Evolutionary conservation across 2,797 vertebrate genomes (phyloP).

Genomic region (Coregonus suidteri): DNA sequence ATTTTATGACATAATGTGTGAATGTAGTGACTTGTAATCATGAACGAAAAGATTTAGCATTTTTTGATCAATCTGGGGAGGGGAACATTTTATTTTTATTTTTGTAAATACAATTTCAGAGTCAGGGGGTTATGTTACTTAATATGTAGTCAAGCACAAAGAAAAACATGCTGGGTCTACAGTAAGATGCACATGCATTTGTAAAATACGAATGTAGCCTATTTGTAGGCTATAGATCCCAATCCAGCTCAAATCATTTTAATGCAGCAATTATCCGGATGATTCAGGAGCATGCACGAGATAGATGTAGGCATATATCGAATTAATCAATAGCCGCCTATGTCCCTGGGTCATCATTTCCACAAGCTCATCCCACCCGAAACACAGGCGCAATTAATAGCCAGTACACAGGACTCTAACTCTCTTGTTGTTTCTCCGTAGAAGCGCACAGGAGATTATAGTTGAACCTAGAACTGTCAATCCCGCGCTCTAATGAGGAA

Average conservation of each 20-base stretch:
- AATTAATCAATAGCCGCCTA: slow-evolving; percentile 49
- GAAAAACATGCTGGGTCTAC: no score
- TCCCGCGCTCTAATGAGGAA: slow-evolving; percentile 66
- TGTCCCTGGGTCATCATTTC: slow-evolving; percentile 59
- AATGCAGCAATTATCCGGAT: slow-evolving; percentile 38
- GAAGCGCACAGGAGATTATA: slow-evolving; percentile 51
- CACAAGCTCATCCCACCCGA: slow-evolving; percentile 69
- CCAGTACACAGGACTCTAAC: slow-evolving; percentile 10
- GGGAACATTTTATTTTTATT: no score
- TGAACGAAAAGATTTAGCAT: no score
- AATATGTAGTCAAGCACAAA: no score
- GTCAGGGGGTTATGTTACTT: no score
- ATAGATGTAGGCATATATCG: slow-evolving; percentile 16
- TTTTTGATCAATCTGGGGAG: no score
- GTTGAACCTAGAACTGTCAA: slow-evolving; percentile 68
- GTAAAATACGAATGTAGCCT: neutral
- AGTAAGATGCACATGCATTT: no score
- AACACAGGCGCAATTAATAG: slow-evolving; percentile 56
- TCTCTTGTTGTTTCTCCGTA: slow-evolving; percentile 16
- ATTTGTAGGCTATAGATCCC: neutral
- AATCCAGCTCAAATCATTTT: slow-evolving; percentile 2
- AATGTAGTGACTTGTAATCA: neutral
- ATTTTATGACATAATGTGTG: neutral
- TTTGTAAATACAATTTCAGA: neutral
- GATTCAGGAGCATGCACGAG: slow-evolving; percentile 17